Evolutionary conservation across 2,797 vertebrate species (phyloP), one percentile per base, ranked within the genome.

Genomic region (Halcyon smyrnensis): DNA sequence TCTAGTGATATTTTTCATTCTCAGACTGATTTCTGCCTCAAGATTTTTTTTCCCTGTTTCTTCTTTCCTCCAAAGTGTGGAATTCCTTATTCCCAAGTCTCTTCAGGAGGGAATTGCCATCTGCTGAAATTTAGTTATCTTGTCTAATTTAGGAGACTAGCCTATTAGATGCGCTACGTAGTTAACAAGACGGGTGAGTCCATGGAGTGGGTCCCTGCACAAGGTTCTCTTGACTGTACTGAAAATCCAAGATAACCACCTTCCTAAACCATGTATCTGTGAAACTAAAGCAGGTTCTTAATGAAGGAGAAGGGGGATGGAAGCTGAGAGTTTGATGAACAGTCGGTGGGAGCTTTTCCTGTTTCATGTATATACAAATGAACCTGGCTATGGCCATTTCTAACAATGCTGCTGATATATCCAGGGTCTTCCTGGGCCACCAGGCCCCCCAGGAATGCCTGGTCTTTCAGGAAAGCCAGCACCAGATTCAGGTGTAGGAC

Each of bases 351-450:
- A 87, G 28, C 25, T 74, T 87, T 70, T 82, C 6, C 16, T 71
- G 3, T 62, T 80, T 37, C 5, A 0, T 25, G 4, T 50, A 21
- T 24, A 13, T 6, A 28, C 4, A 51, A 82, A 71, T 43, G 7
- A 59, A 84, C 17, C 11, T 43, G 56, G 1, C 13, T 14, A 50
- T 14, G 18, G 15, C 9, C 7, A n/a, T 74, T 95, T 92, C 81
- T 97, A 90, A 97, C 41, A 53, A 37, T 39, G 4, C 28, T 51
- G 37, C 48, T 94, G 19, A 71, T 96, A 96, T 96, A 62, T 78
- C 41, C 71, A 99, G 99, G 99, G 99, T 68, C 98, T 98, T n/a
- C 99, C 98, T 9, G 99, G 99, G 7, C 98, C 97, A 45, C 98
- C 98, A 3, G 99, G 99, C 1, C 98, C 97, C 15, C 98, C 98